Evolutionary conservation across 2,888 invertebrate species (phyloP).

Genomic region (Falcaria lacertinaria): DNA sequence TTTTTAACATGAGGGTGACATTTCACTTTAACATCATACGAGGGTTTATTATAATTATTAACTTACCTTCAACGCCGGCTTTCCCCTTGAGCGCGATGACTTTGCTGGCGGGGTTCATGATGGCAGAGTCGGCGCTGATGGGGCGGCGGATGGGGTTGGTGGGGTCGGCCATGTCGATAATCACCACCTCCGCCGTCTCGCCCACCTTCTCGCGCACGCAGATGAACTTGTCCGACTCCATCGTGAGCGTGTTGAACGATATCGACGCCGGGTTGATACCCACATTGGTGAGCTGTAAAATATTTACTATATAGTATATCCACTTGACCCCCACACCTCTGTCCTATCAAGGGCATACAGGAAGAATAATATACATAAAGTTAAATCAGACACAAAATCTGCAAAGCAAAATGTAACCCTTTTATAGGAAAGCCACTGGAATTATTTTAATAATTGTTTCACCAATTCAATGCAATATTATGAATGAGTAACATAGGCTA

Average conservation of each 20-base stretch:
- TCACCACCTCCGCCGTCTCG: conserved; percentile 97
- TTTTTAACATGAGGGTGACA: too few relatives aligned
- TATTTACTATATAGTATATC: too few relatives aligned
- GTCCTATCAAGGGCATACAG: too few relatives aligned
- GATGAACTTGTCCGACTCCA: conserved; percentile 99
- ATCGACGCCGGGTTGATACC: conserved; percentile 98
- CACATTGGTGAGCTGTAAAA: conserved; percentile 95
- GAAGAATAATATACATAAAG: too few relatives aligned
- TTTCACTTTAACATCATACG: too few relatives aligned
- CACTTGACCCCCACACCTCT: too few relatives aligned
- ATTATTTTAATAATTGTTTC: too few relatives aligned
- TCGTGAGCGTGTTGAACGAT: conserved; percentile 98
- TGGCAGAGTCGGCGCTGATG: conserved; percentile 98
- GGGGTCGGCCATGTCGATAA: conserved; percentile 98
- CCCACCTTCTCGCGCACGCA: conserved; percentile 98
- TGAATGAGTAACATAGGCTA: too few relatives aligned
- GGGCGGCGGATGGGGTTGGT: conserved; percentile 96
- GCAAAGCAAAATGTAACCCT: too few relatives aligned
- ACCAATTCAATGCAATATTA: too few relatives aligned
- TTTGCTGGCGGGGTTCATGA: conserved; percentile 99
- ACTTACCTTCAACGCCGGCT: conserved; percentile 79
- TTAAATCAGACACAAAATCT: too few relatives aligned
- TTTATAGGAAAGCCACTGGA: too few relatives aligned
- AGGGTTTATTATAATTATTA: conserved; percentile 4
- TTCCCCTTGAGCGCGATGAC: conserved; percentile 98